Evolutionary conservation across 2,113 vertebrate genomes (phyloP).

Genomic region (Bettongia penicillata): DNA sequence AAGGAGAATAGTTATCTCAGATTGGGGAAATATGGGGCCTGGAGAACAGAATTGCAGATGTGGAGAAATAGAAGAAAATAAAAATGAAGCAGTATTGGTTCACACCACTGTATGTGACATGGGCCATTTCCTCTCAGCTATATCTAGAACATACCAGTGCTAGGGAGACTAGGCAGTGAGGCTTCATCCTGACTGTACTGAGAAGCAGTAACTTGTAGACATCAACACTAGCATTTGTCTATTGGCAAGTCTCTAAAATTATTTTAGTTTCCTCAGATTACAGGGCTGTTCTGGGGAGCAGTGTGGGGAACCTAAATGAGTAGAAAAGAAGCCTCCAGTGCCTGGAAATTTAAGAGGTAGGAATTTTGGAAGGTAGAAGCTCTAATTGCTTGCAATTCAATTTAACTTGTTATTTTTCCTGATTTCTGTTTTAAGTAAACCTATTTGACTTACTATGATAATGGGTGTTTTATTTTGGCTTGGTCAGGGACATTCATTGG

Average conservation of each 20-base stretch:
- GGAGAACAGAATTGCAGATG: neutral
- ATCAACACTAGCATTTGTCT: neutral
- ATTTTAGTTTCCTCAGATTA: neutral
- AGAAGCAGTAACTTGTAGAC: neutral
- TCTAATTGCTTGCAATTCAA: neutral
- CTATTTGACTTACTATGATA: neutral
- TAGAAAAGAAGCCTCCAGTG: neutral
- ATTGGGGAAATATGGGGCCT: neutral
- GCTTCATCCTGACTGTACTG: neutral
- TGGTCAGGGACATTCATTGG: neutral
- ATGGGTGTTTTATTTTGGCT: neutral
- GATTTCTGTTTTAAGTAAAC: neutral
- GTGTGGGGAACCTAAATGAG: neutral
- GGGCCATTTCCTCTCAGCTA: neutral
- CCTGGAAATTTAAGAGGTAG: neutral
- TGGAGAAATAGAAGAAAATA: constrained; percentile 20
- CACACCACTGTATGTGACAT: neutral
- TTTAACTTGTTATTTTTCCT: neutral
- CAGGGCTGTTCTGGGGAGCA: neutral
- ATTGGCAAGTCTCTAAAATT: neutral
- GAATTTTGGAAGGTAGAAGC: neutral
- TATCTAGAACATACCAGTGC: neutral
- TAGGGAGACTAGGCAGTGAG: neutral
- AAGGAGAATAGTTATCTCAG: neutral
- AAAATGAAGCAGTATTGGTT: neutral